Evolutionary conservation across 2,113 vertebrate genomes (phyloP), one percentile per base, ranked within the genome.

Genomic region (Ochotona princeps): DNA sequence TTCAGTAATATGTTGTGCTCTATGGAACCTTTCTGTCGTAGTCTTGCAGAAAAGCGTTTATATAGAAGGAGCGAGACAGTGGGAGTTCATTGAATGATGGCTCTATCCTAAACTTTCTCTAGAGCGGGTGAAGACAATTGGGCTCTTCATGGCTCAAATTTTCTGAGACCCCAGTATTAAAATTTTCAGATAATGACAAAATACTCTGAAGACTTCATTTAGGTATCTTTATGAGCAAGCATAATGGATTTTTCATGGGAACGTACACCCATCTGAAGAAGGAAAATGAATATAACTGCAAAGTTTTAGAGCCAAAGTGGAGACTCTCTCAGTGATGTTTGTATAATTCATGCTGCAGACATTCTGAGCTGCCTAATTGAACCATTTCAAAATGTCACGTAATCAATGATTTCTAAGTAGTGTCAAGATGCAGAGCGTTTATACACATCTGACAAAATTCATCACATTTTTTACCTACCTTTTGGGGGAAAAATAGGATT

Each of bases 281-380:
- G 81, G 61, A 54, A 81, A 78, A 28, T 26, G 81, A 95, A 90
- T 92, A 89, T 79, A 92, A 83, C 95, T 93, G 95, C 89, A 87
- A 95, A 96, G 93, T 28, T 89, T 97, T 95, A 95, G 97, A 96
- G 94, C 80, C 96, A 96, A 92, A 97, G 87, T 57, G 83, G 47
- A 97, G 92, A 93, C 67, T 89, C 87, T 89, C 86, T 86, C 89
- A 86, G 93, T 78, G 69, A 91, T 94, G 91, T 87, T 72, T 97
- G 91, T 96, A 94, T 97, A 96, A 97, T 97, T 98, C 94, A 97
- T 96, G 96, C 85, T 92, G 92, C 80, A 97, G 97, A 96, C 95
- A 94, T 97, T 97, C 95, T 89, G 94, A 93, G 96, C 97, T 79
- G 85, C 92, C 96, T 97, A 95, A 97, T 95, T 97, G 97, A 96